Base-by-base conservation (phyloP, 2,113 vertebrate species). In the Psephotus haematonotus region DNA sequence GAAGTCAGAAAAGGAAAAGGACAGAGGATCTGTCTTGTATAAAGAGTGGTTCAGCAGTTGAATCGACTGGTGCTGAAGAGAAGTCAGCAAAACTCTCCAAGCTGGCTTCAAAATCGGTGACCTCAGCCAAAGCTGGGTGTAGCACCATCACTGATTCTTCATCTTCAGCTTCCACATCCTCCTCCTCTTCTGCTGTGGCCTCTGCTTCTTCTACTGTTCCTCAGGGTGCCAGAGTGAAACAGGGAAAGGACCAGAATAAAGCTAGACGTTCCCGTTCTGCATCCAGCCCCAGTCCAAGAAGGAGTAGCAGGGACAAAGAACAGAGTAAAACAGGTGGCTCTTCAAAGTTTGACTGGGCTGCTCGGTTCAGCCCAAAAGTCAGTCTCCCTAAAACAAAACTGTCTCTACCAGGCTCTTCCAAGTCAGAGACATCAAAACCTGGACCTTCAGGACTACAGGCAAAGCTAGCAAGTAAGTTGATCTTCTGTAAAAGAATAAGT, bases 41-140 rank as follows among this genome's bases (percentile, higher is more conserved):
- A 97, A 99, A 98, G 98, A 98, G 98, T 98, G 98, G 98, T 97
- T 98, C 98, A 98, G 98, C 98, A 97, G 98, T 98, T 96, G 98
- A 99, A 97, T 98, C 98, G 98, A 98, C 99, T 98, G 98, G 99
- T 98, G 98, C 98, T 82, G 99, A 99, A 98, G 98, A 99, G 98
- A 99, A 98, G 98, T 98, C 99, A 98, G 99, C 98, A 98, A 99
- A 99, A 99, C 98, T 99, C 97, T 99, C 98, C 99, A 99, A 99
- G 99, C 99, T 99, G 99, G 99, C 99, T 99, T 99, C 99, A 98
- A 99, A 99, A 99, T 99, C 99, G 47, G 99, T 99, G 98, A 97
- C 99, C 99, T 99, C 99, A 99, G 99, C 99, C 99, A 99, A 99
- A 99, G 99, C 99, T 99, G 99, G 99, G 99, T 99, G 99, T 98